Percentiles rank a stretch among this genome's conserved stretches.
These are phyloP conservation scores for Apis dorsata DNA, from an alignment of 1,140 invertebrate genomes.

Conservation along the genomic window DNA sequence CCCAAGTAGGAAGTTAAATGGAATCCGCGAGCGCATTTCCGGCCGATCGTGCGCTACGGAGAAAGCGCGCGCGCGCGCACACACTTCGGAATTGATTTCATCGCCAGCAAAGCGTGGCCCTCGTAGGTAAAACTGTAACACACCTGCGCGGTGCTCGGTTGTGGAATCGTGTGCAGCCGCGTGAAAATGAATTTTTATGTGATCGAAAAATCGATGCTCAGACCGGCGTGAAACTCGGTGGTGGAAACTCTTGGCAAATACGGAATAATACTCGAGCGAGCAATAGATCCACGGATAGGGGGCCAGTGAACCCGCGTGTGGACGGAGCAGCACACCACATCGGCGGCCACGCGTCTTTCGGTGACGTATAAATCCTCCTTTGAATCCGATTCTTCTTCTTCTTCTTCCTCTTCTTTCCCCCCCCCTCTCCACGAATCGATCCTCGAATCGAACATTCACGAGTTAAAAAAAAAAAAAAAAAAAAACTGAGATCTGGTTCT, in stretches of 20 bases:
- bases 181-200: conserved; percentile 41
- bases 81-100: conserved; percentile 60
- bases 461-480: no score
- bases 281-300: conserved; percentile 27
- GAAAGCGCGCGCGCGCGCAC: conserved; percentile 50
- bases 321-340: not conserved
- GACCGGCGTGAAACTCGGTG: conserved; percentile 28
- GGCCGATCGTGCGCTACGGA: conserved; percentile 49
- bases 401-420: not conserved
- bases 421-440: no score
- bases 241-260: conserved; percentile 41
- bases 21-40: conserved; percentile 39
- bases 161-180: conserved; percentile 21
- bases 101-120: conserved; percentile 43
- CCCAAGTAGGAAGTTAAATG: conserved; percentile 25
- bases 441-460: no score
- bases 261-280: conserved; percentile 35
- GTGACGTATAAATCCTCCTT: not conserved
- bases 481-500: no score
- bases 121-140: conserved; percentile 17
- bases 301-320: conserved; percentile 32
- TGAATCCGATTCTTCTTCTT: not conserved
- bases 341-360: conserved; percentile 4
- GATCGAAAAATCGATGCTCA: conserved; percentile 50
- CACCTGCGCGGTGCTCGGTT: conserved; percentile 6